A percentile compares a stretch with the other conserved stretches of the same genome.
These are phyloP conservation scores for Noctua comes DNA, from an alignment of 2,888 invertebrate species.

Conservation along the genomic window DNA sequence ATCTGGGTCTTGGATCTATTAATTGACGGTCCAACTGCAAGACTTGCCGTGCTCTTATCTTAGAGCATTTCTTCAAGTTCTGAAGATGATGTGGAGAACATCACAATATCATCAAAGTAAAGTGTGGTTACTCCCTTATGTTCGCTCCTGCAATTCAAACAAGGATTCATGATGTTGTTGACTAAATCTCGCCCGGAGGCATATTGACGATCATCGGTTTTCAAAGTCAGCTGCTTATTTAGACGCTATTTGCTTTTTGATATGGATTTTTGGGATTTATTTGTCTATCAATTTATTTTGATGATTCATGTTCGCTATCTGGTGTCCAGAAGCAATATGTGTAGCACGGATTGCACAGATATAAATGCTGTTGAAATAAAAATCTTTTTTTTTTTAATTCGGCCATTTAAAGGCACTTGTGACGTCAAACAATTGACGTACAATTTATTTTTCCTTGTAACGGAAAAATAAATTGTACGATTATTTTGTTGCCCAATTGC, in stretches of 20 bases:
- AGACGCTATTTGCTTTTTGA: background rate
- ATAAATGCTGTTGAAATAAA: background rate
- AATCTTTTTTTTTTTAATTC: background rate
- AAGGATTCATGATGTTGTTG: slow-evolving; percentile 8
- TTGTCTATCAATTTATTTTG: background rate
- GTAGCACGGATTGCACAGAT: background rate
- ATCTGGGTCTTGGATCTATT: too few relatives aligned
- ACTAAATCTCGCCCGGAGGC: background rate
- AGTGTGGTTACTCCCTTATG: background rate
- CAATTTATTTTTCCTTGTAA: too few relatives aligned
- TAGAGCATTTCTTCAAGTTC: too few relatives aligned
- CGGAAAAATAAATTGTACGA: background rate
- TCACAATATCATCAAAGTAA: too few relatives aligned
- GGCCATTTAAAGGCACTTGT: background rate
- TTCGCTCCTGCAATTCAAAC: background rate
- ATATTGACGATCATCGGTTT: slow-evolving; percentile 6
- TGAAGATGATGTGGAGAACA: too few relatives aligned
- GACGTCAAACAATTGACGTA: too few relatives aligned
- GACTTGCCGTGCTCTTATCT: too few relatives aligned
- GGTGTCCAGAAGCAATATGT: background rate
- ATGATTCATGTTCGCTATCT: background rate
- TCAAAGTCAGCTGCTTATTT: background rate
- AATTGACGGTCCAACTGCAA: too few relatives aligned
- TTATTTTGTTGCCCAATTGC: background rate
- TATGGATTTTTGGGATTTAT: background rate